A percentile compares a stretch with the other conserved stretches of the same genome.
Conservation (phyloP, 2,113 vertebrate species). For the Phyllostomus discolor region DNA sequence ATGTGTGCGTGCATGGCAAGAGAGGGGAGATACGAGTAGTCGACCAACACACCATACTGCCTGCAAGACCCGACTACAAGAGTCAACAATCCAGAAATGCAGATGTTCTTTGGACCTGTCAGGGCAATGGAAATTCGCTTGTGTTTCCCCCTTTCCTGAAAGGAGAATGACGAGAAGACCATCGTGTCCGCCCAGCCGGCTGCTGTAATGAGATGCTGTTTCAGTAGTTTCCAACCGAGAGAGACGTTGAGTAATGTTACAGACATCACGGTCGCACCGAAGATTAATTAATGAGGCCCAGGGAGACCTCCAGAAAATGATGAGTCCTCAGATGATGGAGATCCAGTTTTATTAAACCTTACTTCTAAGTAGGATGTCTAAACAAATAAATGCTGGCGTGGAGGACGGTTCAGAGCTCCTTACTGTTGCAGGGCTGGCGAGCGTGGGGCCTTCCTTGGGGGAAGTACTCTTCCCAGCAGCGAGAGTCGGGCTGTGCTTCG, state of each 20-base stretch:
- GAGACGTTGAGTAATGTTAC: not conserved
- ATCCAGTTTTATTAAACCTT: not conserved
- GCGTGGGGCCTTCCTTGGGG: not conserved
- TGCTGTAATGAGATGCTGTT: not conserved
- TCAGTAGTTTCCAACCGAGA: not conserved
- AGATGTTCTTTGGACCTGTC: not conserved
- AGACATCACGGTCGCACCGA: not conserved
- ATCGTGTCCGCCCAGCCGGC: not conserved
- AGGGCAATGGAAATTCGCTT: not conserved
- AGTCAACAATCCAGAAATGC: not conserved
- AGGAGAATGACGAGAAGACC: not conserved
- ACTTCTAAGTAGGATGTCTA: not conserved
- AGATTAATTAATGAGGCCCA: not conserved
- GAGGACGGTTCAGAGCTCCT: not conserved
- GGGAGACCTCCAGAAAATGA: not conserved
- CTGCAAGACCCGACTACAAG: not conserved
- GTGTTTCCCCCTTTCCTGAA: not conserved
- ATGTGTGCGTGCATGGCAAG: no score
- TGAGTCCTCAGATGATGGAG: not conserved
- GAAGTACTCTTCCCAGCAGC: not conserved
- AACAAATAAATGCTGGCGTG: not conserved
- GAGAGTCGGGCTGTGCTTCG: not conserved
- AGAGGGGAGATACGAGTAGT: not conserved
- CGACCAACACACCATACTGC: not conserved
- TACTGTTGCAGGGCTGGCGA: not conserved